These are phyloP conservation scores for Caenorhabditis becei DNA, from an alignment of 2,888 invertebrate species.

Conservation along the genomic window DNA sequence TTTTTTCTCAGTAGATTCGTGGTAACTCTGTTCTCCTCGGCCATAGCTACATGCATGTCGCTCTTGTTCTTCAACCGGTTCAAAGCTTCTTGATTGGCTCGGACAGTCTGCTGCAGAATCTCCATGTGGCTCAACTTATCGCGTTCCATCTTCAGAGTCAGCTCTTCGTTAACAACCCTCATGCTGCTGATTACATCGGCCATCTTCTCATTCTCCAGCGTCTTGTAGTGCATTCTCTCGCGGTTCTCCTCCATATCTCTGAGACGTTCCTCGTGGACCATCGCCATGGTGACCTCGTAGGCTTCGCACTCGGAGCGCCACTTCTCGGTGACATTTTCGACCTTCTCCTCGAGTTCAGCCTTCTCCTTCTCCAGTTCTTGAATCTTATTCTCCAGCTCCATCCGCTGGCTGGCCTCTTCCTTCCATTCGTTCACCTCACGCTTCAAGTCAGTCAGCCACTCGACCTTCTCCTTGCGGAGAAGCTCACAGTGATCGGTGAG, in stretches of 20 bases:
- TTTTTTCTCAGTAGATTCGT: not conserved
- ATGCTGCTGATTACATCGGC: not conserved
- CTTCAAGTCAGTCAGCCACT: constrained; percentile 15
- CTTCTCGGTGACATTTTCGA: constrained; percentile 10
- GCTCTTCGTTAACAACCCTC: not conserved
- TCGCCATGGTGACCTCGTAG: constrained; percentile 8
- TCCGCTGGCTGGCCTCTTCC: not conserved
- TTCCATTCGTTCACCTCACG: constrained; percentile 16
- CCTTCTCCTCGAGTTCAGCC: constrained; percentile 22
- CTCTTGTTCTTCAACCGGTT: not conserved
- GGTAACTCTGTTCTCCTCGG: constrained; percentile 3
- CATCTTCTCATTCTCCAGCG: not conserved
- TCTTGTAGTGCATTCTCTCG: not conserved
- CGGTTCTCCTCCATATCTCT: not conserved
- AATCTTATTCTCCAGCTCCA: constrained; percentile 2
- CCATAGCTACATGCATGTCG: not conserved
- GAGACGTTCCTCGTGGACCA: not conserved
- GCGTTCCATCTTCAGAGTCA: not conserved
- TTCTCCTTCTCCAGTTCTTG: constrained; percentile 19
- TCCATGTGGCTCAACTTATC: not conserved
- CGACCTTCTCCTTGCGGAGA: constrained; percentile 10
- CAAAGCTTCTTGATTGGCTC: not conserved
- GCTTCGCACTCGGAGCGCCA: constrained; percentile 26
- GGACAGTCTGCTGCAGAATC: not conserved
- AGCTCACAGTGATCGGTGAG: constrained; percentile 4